Conservation (phyloP, 2,113 vertebrate species). For the Chaetops frenatus region DNA sequence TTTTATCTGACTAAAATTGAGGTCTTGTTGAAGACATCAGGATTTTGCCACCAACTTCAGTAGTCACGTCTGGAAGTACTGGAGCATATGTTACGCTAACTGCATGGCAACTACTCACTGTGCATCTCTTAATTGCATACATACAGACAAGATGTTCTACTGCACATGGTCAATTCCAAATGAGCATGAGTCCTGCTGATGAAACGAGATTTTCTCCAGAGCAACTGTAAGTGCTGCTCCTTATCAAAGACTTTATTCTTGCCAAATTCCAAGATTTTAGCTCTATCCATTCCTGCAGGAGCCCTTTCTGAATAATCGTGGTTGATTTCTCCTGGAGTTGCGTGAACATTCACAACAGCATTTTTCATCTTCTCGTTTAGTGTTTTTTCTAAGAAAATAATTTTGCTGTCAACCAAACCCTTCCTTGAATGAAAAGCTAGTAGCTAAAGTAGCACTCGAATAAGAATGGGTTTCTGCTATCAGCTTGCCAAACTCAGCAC, state of each 20-base stretch:
- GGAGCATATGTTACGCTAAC: slow-evolving; percentile 32
- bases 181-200: neutral
- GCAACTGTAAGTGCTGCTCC: neutral
- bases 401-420: slow-evolving; percentile 42
- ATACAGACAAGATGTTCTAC: slow-evolving; percentile 28
- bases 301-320: neutral
- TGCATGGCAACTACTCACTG: slow-evolving; percentile 39
- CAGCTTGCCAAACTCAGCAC: neutral
- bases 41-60: slow-evolving; percentile 30
- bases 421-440: slow-evolving; percentile 1
- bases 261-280: slow-evolving; percentile 13
- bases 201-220: slow-evolving; percentile 4
- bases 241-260: neutral
- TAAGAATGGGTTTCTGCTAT: neutral
- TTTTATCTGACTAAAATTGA: neutral
- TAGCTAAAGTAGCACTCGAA: neutral
- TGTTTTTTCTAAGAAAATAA: slow-evolving; percentile 43
- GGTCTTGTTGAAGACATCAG: slow-evolving; percentile 22
- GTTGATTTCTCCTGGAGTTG: slow-evolving; percentile 22
- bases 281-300: neutral
- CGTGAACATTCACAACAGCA: slow-evolving; percentile 17
- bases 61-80: slow-evolving; percentile 20
- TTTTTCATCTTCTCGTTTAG: slow-evolving; percentile 45
- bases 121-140: slow-evolving; percentile 48
- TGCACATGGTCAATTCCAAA: slow-evolving; percentile 46